Conservation (phyloP, 2,113 vertebrate genomes). For the Oreochromis niloticus region DNA sequence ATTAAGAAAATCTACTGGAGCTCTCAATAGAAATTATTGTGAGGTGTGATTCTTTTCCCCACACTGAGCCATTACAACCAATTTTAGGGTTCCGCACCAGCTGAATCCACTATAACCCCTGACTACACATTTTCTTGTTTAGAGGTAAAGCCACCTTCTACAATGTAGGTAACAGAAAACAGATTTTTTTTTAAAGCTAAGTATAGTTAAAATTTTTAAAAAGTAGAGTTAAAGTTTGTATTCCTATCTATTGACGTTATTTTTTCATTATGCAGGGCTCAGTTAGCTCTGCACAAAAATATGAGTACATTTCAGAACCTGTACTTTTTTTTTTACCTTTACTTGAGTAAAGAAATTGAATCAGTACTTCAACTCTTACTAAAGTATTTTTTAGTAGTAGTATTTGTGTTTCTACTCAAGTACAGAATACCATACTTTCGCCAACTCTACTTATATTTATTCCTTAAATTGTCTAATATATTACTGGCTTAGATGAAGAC, state of each 20-base stretch:
- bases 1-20: too few relatives aligned
- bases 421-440: neutral
- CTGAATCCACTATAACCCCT: too few relatives aligned
- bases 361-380: neutral
- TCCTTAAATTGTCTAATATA: neutral
- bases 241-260: neutral
- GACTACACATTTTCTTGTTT: too few relatives aligned
- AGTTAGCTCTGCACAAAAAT: neutral
- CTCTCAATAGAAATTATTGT: too few relatives aligned
- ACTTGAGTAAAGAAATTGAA: neutral
- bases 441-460: neutral
- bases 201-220: neutral
- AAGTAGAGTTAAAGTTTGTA: neutral
- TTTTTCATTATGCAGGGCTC: neutral
- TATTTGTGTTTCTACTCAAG: neutral
- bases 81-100: too few relatives aligned
- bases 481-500: neutral
- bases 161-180: too few relatives aligned
- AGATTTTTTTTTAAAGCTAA: too few relatives aligned
- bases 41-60: too few relatives aligned
- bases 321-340: neutral
- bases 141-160: too few relatives aligned
- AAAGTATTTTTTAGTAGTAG: neutral
- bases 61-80: too few relatives aligned
- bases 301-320: neutral